phyloP scores from a whole-genome alignment of 1,140 invertebrate genomes.

The Aphis craccivora region DNA sequence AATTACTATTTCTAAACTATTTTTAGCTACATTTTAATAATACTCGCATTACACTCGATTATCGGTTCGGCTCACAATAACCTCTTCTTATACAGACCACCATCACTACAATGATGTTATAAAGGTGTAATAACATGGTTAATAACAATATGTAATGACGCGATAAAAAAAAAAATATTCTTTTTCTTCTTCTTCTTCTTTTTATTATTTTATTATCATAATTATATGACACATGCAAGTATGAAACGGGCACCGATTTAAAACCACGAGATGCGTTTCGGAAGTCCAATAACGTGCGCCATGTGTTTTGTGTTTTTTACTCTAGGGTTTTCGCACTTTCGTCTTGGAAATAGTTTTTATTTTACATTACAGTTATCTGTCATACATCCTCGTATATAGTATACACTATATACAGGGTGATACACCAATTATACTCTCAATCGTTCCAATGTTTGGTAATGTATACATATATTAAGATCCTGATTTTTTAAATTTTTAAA shows the following conservation, averaged over 20 bases:
- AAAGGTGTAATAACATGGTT: neutral
- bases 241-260: neutral
- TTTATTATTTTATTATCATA: neutral
- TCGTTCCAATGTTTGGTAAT: neutral
- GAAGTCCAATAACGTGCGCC: neutral
- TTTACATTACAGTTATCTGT: neutral
- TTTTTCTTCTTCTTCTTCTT: no score
- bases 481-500: no score
- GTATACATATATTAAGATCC: neutral
- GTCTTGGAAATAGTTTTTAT: neutral
- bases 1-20: neutral
- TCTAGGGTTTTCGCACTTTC: neutral
- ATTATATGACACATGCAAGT: neutral
- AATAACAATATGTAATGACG: neutral
- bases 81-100: neutral
- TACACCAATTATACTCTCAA: neutral
- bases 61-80: neutral
- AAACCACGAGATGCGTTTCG: neutral
- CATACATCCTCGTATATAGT: neutral
- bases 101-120: neutral
- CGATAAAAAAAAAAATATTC: neutral
- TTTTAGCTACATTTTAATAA: neutral
- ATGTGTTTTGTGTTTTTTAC: neutral
- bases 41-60: neutral
- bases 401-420: neutral